phyloP scores from a whole-genome alignment of 1,140 invertebrate genomes.

The Archivesica marissinica region DNA sequence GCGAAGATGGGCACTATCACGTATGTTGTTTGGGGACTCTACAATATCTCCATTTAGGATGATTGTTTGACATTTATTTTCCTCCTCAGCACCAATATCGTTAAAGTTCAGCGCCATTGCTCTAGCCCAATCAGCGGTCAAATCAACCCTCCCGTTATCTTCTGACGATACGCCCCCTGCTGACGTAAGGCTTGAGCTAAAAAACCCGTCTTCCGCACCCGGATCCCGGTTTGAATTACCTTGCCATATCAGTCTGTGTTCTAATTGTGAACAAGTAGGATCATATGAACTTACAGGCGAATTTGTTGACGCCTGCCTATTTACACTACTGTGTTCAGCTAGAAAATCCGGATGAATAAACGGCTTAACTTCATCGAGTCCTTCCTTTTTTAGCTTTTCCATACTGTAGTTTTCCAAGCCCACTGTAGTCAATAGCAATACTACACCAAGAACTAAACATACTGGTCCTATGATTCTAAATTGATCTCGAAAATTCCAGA shows the following conservation, averaged over 20 bases:
- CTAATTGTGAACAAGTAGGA: not conserved
- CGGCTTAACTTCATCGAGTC: conserved; percentile 17
- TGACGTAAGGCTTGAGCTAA: conserved; percentile 14
- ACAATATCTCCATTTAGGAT: not conserved
- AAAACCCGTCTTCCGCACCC: conserved; percentile 21
- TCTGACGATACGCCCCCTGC: not conserved
- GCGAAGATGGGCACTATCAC: not conserved
- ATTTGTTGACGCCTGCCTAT: not conserved
- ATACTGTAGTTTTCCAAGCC: conserved; percentile 12
- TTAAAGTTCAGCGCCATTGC: conserved; percentile 2
- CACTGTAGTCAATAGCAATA: conserved; percentile 15
- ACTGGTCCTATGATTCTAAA: conserved; percentile 38
- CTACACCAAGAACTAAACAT: not conserved
- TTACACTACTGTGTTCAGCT: not conserved
- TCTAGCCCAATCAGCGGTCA: not conserved
- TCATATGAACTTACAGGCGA: not conserved
- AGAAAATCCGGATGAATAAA: conserved; percentile 51
- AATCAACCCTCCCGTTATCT: not conserved
- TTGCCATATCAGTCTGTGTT: not conserved
- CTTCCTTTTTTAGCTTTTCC: conserved; percentile 40
- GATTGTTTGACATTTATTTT: no score
- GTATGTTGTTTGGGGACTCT: not conserved
- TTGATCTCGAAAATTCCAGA: conserved; percentile 25
- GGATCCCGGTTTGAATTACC: not conserved
- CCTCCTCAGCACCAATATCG: not conserved